Conservation (phyloP, 1,140 invertebrate genomes). For the Apis laboriosa region DNA sequence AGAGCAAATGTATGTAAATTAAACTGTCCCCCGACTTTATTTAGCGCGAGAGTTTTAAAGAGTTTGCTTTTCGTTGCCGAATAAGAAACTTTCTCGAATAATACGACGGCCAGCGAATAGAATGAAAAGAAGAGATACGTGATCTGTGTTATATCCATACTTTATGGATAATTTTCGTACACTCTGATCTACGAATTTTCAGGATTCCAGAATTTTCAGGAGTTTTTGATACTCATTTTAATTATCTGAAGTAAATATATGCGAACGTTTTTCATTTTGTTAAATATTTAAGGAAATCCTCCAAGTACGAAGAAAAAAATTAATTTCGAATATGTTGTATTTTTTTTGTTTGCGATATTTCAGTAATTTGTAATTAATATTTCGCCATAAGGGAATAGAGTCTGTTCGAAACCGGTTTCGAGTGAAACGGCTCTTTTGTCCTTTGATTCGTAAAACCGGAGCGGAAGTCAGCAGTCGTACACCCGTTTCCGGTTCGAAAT, state of each 20-base stretch:
- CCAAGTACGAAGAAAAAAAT: background rate
- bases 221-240: background rate
- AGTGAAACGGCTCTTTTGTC: conserved; percentile 51
- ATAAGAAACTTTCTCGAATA: conserved; percentile 54
- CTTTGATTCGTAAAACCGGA: conserved; percentile 64
- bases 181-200: conserved; percentile 11
- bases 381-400: conserved; percentile 21
- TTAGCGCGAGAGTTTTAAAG: conserved; percentile 67
- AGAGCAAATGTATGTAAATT: conserved; percentile 70
- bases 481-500: conserved; percentile 53
- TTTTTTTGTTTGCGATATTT: background rate
- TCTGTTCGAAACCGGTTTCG: conserved; percentile 31
- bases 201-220: too few species aligned
- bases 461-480: conserved; percentile 58
- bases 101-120: background rate
- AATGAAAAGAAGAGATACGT: conserved; percentile 7
- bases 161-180: background rate
- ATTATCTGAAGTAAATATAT: too few species aligned
- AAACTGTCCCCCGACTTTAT: conserved; percentile 70
- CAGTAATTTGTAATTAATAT: conserved; percentile 57
- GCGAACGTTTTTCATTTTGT: too few species aligned
- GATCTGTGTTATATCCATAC: background rate
- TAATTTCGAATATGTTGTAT: background rate
- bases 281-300: background rate
- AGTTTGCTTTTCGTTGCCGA: conserved; percentile 42